Base-by-base conservation (phyloP, 2,113 vertebrate species). In the Entomyzon cyanotis region DNA sequence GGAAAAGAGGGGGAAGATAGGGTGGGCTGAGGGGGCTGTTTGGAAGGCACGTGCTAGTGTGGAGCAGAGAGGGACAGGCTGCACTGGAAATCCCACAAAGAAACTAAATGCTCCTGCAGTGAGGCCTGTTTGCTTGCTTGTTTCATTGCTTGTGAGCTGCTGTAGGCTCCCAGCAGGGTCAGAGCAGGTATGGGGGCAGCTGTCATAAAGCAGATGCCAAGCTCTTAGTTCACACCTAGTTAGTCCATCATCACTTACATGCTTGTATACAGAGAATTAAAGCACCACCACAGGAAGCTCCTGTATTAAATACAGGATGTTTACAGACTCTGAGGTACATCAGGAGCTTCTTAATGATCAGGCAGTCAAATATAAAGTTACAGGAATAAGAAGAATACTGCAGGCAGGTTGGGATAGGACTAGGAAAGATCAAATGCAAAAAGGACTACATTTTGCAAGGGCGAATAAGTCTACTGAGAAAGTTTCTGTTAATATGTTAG, bases 401-500 rank as follows among this genome's bases (percentile, higher is more conserved):
- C 39, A 58, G 0, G 7, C 13, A 63, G 42, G 8, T 52, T 89
- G 60, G 24, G 42, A n/a, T 47, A 84, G 65, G 71, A 44, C 21
- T 94, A 33, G 24, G 44, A 33, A 87, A 25, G 17, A 31, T 82
- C 35, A 52, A 75, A 14, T 81, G 60, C 21, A 25, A 50, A 82
- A 70, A 19, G 5, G 15, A 59, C 91, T 84, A 58, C 23, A 24
- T 58, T 89, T 70, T 73, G 37, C 42, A 77, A 58, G 55, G 28
- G 15, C 22, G 76, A 33, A 17, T 24, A 67, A 65, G 28, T 37
- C 15, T 25, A 81, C 31, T 39, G 68, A 60, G 37, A 58, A 70
- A 53, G 23, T 73, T 89, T 80, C 37, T 91, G 27, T 84, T 94
- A 55, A 70, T 75, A 9, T 67, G 42, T 84, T 69, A 84, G 59